A percentile compares a stretch with the other conserved stretches of the same genome.
Conservation (phyloP, 1,140 invertebrate genomes). For the Periplaneta americana region DNA sequence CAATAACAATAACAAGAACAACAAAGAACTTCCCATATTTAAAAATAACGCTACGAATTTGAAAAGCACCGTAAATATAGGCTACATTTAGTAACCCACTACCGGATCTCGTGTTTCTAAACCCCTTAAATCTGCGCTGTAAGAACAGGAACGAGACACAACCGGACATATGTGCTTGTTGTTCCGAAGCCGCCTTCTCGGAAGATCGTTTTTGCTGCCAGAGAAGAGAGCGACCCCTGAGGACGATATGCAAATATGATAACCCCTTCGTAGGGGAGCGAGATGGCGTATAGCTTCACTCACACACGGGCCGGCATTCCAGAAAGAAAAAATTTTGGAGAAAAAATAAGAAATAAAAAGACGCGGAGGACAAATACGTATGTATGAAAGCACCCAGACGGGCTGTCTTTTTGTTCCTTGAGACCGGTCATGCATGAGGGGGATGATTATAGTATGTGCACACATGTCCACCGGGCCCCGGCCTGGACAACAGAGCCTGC, state of each 20-base stretch:
- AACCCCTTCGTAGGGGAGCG: too few relatives aligned
- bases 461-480: not conserved
- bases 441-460: not conserved
- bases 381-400: not conserved
- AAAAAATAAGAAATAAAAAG: not conserved
- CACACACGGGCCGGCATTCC: not conserved
- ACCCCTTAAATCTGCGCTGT: too few relatives aligned
- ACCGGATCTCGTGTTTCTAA: too few relatives aligned
- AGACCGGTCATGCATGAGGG: not conserved
- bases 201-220: not conserved
- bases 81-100: too few relatives aligned
- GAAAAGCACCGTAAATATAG: too few relatives aligned
- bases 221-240: not conserved
- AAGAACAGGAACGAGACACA: too few relatives aligned
- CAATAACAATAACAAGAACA: too few relatives aligned
- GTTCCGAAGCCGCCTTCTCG: not conserved
- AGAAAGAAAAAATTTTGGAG: not conserved
- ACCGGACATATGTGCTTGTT: not conserved
- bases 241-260: not conserved
- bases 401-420: too few relatives aligned
- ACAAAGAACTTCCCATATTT: too few relatives aligned
- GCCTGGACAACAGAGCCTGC: not conserved
- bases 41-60: too few relatives aligned
- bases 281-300: too few relatives aligned
- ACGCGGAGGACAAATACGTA: not conserved